A percentile compares a stretch with the other conserved stretches of the same genome.
phyloP scores from a whole-genome alignment of 2,113 vertebrate genomes.

The Phrynosoma blainvillii region DNA sequence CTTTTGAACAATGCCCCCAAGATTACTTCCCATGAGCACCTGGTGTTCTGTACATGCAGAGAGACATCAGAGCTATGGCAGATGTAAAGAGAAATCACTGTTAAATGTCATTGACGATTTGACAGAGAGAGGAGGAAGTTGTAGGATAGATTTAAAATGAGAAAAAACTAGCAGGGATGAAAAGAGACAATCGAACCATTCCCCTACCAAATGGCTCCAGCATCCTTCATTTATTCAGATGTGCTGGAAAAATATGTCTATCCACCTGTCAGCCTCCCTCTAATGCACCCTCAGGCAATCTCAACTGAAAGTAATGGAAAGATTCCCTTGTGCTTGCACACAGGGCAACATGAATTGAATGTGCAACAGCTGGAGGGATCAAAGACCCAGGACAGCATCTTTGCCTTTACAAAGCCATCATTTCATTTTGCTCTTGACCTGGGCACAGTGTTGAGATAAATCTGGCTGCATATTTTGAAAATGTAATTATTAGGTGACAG shows the following conservation, averaged over 20 bases:
- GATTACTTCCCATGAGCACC: slow-evolving; percentile 32
- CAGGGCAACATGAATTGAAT: slow-evolving; percentile 5
- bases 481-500: slow-evolving; percentile 14
- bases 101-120: slow-evolving; percentile 56
- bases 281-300: slow-evolving; percentile 8
- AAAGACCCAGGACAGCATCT: slow-evolving; percentile 30
- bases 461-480: neutral
- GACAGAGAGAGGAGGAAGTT: slow-evolving; percentile 32
- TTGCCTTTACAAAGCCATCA: slow-evolving; percentile 14
- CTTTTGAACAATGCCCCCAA: slow-evolving; percentile 12
- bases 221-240: slow-evolving; percentile 28
- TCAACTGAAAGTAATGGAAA: slow-evolving; percentile 29
- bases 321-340: slow-evolving; percentile 26
- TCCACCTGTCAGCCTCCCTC: slow-evolving; percentile 31
- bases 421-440: slow-evolving; percentile 38
- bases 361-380: slow-evolving; percentile 34
- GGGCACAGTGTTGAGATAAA: slow-evolving; percentile 27
- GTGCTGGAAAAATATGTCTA: slow-evolving; percentile 42
- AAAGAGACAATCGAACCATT: slow-evolving; percentile 32
- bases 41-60: neutral
- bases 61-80: slow-evolving; percentile 41
- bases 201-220: slow-evolving; percentile 36
- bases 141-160: slow-evolving; percentile 38
- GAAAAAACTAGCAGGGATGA: slow-evolving; percentile 3
- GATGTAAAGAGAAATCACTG: slow-evolving; percentile 45